Evolutionary conservation across 30 jellyfish, hydroid and myxozoan species (phyloP).

Genomic region (Nemopilema nomurai): DNA sequence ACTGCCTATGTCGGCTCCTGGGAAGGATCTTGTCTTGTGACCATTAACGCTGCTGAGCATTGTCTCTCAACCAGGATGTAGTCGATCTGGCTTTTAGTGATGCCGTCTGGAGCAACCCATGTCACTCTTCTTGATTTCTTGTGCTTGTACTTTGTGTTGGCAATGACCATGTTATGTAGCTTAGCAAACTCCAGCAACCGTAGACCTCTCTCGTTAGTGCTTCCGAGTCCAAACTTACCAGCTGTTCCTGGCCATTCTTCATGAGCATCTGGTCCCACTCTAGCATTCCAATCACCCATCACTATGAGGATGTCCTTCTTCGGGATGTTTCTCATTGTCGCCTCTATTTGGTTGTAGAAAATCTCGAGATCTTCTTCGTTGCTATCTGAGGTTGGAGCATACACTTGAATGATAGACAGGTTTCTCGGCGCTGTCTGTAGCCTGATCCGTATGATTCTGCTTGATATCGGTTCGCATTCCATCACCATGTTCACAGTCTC

Average conservation of each 20-base stretch:
- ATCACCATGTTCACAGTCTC: slow-evolving; percentile 23
- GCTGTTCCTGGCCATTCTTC: slow-evolving; percentile 59
- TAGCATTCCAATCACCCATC: slow-evolving; percentile 65
- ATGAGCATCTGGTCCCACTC: slow-evolving; percentile 48
- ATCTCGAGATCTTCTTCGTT: slow-evolving; percentile 37
- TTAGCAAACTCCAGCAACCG: slow-evolving; percentile 24
- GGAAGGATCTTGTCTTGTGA: slow-evolving; percentile 25
- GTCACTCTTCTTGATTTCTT: slow-evolving; percentile 24
- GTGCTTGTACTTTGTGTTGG: slow-evolving; percentile 38
- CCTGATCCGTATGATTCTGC: slow-evolving; percentile 50
- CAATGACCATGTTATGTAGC: slow-evolving; percentile 38
- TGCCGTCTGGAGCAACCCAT: slow-evolving; percentile 39
- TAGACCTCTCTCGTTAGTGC: slow-evolving; percentile 30
- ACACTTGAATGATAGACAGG: slow-evolving; percentile 45
- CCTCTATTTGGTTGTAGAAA: slow-evolving; percentile 39
- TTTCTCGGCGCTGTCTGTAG: slow-evolving; percentile 24
- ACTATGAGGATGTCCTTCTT: slow-evolving; percentile 32
- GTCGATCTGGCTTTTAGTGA: slow-evolving; percentile 17
- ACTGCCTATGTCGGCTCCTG: slow-evolving; percentile 52
- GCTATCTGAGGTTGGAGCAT: slow-evolving; percentile 55
- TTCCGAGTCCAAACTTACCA: slow-evolving; percentile 51
- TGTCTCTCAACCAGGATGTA: slow-evolving; percentile 45
- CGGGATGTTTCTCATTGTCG: slow-evolving; percentile 41
- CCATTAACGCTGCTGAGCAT: slow-evolving; percentile 23
- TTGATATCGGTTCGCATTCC: slow-evolving; percentile 51